Evolutionary conservation across 2,797 vertebrate genomes (phyloP).

Genomic region (Sebastes matsubarae): DNA sequence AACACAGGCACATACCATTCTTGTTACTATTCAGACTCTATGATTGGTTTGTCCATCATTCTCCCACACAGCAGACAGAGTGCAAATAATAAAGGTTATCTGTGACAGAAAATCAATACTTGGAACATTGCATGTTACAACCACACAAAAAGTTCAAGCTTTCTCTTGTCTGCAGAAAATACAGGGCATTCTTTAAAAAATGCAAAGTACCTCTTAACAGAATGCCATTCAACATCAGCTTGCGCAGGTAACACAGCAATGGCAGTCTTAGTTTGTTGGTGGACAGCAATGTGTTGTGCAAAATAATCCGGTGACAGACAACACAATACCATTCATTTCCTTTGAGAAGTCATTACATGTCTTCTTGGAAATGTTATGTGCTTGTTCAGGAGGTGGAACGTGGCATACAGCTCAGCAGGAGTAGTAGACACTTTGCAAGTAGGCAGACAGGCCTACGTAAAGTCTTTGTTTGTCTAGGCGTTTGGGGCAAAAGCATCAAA

Average conservation of each 20-base stretch:
- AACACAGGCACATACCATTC: conserved; percentile 1
- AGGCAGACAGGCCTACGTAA: background rate
- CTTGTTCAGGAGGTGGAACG: conserved; percentile 9
- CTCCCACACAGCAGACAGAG: conserved; percentile 38
- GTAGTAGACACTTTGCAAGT: conserved; percentile 1
- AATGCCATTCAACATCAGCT: background rate
- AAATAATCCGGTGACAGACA: background rate
- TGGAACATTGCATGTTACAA: conserved; percentile 22
- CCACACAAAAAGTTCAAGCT: background rate
- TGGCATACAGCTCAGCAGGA: background rate
- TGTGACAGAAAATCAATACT: conserved; percentile 61
- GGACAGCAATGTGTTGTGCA: background rate
- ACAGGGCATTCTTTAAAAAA: conserved; percentile 4
- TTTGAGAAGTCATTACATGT: conserved; percentile 27
- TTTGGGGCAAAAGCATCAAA: background rate
- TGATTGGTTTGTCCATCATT: conserved; percentile 30
- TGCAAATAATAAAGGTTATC: conserved; percentile 51
- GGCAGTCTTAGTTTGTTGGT: background rate
- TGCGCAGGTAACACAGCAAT: background rate
- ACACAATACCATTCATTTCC: conserved; percentile 9
- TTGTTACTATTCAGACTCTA: conserved; percentile 42
- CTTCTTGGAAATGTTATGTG: background rate
- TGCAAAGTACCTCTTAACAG: background rate
- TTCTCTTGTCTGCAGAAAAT: background rate
- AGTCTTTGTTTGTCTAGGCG: conserved; percentile 14